phyloP scores from a whole-genome alignment of 2,113 vertebrate genomes.

The Callipepla squamata region DNA sequence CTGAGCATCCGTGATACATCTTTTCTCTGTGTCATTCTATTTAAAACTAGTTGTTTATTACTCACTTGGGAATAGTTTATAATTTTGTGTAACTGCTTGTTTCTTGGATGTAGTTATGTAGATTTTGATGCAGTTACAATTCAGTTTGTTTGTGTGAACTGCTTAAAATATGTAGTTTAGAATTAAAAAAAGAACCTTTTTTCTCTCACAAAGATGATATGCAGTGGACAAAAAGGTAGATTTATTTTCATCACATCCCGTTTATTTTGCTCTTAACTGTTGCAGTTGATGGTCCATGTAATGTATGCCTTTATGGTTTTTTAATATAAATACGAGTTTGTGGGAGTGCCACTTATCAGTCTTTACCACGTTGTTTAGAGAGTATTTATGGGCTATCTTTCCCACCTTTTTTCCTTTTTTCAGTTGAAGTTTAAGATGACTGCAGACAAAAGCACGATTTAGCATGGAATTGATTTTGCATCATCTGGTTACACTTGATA shows the following conservation, averaged over 20 bases:
- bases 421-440: not conserved
- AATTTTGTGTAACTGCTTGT: not conserved
- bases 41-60: not conserved
- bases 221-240: not conserved
- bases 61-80: not conserved
- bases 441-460: conserved; percentile 5
- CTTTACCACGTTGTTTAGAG: conserved; percentile 8
- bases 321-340: not conserved
- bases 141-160: not conserved
- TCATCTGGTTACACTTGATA: conserved; percentile 14
- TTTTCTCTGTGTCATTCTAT: not conserved
- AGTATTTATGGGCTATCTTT: not conserved
- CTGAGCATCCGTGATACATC: not conserved
- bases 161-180: not conserved
- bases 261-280: not conserved
- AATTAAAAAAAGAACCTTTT: not conserved
- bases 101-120: not conserved
- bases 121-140: not conserved
- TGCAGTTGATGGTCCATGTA: not conserved
- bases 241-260: not conserved
- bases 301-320: not conserved
- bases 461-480: conserved; percentile 21
- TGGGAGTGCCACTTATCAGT: not conserved
- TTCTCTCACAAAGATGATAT: not conserved
- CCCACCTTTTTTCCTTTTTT: not conserved